Conservation (phyloP, 2,888 invertebrate genomes). For the Sinopyrophorus schimmeli region DNA sequence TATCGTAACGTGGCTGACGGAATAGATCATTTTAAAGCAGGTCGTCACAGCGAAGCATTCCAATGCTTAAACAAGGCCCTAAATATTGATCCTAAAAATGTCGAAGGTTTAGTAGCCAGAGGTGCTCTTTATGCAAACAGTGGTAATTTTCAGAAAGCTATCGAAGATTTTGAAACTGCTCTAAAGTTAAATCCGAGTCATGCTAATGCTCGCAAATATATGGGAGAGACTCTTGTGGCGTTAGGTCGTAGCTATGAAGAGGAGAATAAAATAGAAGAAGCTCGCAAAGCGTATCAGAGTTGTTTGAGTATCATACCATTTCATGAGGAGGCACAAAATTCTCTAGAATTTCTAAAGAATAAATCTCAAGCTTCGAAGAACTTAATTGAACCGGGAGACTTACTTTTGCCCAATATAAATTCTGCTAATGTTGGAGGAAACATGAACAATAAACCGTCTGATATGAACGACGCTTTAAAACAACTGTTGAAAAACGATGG, state of each 20-base stretch:
- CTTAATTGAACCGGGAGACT: conserved; percentile 66
- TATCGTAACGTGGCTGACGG: conserved; percentile 92
- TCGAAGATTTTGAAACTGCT: conserved; percentile 93
- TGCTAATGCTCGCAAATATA: conserved; percentile 90
- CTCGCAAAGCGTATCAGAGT: conserved; percentile 81
- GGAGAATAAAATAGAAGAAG: conserved; percentile 82
- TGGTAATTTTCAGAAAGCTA: conserved; percentile 90
- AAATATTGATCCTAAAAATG: conserved; percentile 88
- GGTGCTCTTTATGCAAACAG: conserved; percentile 93
- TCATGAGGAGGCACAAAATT: conserved; percentile 85
- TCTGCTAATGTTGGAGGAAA: conserved; percentile 38
- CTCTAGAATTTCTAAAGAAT: conserved; percentile 77
- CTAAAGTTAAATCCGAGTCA: conserved; percentile 86
- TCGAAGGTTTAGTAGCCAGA: conserved; percentile 88
- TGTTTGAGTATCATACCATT: conserved; percentile 82
- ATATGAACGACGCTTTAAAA: conserved; percentile 68
- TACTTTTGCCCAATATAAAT: conserved; percentile 64
- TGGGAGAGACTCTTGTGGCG: conserved; percentile 90
- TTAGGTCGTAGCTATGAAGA: conserved; percentile 87
- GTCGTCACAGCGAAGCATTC: conserved; percentile 91
- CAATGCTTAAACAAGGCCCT: conserved; percentile 92
- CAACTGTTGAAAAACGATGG: conserved; percentile 61
- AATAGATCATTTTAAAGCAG: conserved; percentile 91
- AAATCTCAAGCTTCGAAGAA: conserved; percentile 63
- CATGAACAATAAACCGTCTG: conserved; percentile 51